Evolutionary conservation across 2,797 vertebrate species (phyloP).

Genomic region (Trachurus trachurus): DNA sequence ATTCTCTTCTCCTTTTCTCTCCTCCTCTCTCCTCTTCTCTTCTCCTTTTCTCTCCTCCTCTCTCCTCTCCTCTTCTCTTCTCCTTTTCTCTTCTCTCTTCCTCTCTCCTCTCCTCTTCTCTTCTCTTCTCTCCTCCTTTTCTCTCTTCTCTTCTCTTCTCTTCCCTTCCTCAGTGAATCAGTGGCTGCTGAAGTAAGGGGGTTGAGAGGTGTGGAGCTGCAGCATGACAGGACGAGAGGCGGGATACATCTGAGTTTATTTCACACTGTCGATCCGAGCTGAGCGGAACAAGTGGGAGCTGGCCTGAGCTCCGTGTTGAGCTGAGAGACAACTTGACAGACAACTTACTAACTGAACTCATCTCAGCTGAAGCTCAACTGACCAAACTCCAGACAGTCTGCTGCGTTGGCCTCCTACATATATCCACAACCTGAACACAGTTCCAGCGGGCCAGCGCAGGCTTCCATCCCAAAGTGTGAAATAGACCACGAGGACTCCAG

Average conservation of each 20-base stretch:
- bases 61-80: conserved; percentile 4
- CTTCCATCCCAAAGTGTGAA: conserved; percentile 26
- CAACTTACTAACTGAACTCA: conserved; percentile 27
- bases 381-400: conserved; percentile 14
- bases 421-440: conserved; percentile 18
- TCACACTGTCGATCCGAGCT: conserved; percentile 43
- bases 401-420: conserved; percentile 37
- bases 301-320: conserved; percentile 5
- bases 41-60: neutral
- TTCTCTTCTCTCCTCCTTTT: neutral
- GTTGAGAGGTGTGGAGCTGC: conserved; percentile 20
- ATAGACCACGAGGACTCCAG: conserved; percentile 33
- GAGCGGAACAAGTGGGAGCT: conserved; percentile 18
- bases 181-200: conserved; percentile 93
- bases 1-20: neutral
- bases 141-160: neutral
- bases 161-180: conserved; percentile 88
- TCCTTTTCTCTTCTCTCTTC: conserved; percentile 16
- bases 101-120: conserved; percentile 25
- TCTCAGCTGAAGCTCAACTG: conserved; percentile 29
- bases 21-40: conserved; percentile 26
- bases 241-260: conserved; percentile 41
- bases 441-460: conserved; percentile 17
- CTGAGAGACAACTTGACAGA: conserved; percentile 8
- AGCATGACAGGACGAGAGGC: conserved; percentile 6